Evolutionary conservation across 2,797 vertebrate species (phyloP), one percentile per base, ranked within the genome.

Genomic region (Microhierax caerulescens): DNA sequence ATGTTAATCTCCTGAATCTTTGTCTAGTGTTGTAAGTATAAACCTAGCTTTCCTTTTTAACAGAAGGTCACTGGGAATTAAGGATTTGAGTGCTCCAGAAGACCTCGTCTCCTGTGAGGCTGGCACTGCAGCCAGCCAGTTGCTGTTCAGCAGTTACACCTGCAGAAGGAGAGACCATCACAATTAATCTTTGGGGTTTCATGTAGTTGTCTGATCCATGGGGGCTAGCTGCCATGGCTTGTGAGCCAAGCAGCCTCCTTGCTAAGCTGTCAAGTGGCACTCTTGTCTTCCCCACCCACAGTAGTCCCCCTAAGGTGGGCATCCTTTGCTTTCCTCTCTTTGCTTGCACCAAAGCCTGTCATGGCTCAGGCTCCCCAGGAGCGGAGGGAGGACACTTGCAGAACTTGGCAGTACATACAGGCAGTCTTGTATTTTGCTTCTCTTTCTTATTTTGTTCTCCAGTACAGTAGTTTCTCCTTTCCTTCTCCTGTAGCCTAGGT

Each of bases 271-370:
- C 4, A 30, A 25, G 90, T 9, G 47, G 16, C 19, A 4, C 48
- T 61, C 13, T 41, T 41, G 39, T 2, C 51, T 11, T 59, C 48
- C 7, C 11, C 2, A 1, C 13, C 16, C 0, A 1, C 32, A 18
- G 30, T 1, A n/a, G 27, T 30, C 5, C 39, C 22, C 11, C 20
- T 15, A 3, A 59, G 34, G 37, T 72, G 61, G 43, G 7, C 47
- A 39, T 30, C 41, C 51, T 59, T 57, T 41, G 34, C 48, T 25
- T 23, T 11, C 51, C 6, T 57, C n/a, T 57, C 30, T 76, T 18
- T 10, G 7, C 25, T 24, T 45, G 18, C 4, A 2, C 24, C 34
- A 11, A 28, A 77, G 64, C 60, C 23, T 2, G 0, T 21, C 25
- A 2, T 2, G 7, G n/a, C 30, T 74, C 23, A 14, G 56, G 17